Evolutionary conservation across 2,113 vertebrate species (phyloP).

Genomic region (Chaetodon auriga): DNA sequence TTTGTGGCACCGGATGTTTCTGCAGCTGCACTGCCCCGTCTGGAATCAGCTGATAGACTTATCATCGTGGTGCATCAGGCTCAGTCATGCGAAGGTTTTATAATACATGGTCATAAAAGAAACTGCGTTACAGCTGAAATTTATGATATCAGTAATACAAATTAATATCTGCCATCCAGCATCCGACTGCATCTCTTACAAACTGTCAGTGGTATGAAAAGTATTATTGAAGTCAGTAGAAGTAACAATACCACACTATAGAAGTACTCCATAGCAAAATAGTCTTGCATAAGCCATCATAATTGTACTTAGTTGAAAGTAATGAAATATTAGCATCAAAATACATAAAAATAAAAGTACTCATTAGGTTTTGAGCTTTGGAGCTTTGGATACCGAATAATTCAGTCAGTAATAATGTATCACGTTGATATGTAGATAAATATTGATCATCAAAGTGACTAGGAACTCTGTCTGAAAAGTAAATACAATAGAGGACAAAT

Average conservation of each 20-base stretch:
- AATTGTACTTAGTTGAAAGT: neutral
- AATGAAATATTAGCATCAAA: neutral
- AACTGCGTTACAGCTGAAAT: neutral
- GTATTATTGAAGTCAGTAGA: neutral
- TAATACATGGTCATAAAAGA: neutral
- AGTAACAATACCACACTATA: neutral
- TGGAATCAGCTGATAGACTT: slow-evolving; percentile 35
- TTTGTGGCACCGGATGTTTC: slow-evolving; percentile 1
- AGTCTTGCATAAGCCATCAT: neutral
- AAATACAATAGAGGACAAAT: neutral
- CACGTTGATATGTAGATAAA: neutral
- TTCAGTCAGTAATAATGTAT: neutral
- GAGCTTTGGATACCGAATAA: neutral
- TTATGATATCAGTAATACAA: neutral
- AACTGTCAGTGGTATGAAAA: neutral
- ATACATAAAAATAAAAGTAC: neutral
- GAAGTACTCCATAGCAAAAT: neutral
- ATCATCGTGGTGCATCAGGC: neutral
- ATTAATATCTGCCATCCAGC: neutral
- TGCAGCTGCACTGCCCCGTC: neutral
- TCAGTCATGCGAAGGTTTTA: neutral
- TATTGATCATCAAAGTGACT: neutral
- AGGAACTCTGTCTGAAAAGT: neutral
- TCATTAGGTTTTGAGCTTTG: neutral
- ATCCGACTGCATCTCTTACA: neutral